These are phyloP conservation scores for Addax nasomaculatus DNA, from an alignment of 2,113 vertebrate genomes.

Conservation along the genomic window DNA sequence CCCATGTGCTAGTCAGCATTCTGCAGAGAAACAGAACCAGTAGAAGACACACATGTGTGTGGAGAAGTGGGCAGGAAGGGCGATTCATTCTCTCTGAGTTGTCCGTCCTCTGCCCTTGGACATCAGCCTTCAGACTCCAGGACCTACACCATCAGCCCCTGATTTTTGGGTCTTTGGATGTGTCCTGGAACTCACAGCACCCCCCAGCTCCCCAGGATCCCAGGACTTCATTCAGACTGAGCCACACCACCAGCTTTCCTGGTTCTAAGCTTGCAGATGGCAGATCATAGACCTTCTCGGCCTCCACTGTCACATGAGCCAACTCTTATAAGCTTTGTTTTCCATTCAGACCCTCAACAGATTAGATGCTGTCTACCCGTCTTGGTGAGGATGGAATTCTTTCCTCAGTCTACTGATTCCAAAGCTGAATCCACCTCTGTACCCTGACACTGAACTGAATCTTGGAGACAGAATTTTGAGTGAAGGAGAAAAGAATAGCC, in stretches of 20 bases:
- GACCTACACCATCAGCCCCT: neutral
- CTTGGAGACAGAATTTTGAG: neutral
- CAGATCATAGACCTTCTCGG: neutral
- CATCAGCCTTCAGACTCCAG: neutral
- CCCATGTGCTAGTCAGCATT: neutral
- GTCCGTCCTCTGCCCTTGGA: neutral
- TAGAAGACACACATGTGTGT: neutral
- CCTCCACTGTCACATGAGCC: neutral
- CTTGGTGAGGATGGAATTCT: neutral
- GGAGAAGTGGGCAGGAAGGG: neutral
- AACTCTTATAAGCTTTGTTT: neutral
- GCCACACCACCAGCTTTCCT: neutral
- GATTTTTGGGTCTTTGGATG: neutral
- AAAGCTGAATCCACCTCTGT: neutral
- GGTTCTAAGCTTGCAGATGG: neutral
- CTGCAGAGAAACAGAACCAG: neutral
- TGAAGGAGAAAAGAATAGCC: neutral
- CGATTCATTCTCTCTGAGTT: neutral
- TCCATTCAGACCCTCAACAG: neutral
- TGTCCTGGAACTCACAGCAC: neutral
- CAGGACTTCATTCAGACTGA: neutral
- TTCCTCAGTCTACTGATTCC: neutral
- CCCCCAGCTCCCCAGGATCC: neutral
- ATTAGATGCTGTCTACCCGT: no score
- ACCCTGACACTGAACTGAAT: neutral